Evolutionary conservation across 2,797 vertebrate genomes (phyloP).

Genomic region (Acropternis orthonyx): DNA sequence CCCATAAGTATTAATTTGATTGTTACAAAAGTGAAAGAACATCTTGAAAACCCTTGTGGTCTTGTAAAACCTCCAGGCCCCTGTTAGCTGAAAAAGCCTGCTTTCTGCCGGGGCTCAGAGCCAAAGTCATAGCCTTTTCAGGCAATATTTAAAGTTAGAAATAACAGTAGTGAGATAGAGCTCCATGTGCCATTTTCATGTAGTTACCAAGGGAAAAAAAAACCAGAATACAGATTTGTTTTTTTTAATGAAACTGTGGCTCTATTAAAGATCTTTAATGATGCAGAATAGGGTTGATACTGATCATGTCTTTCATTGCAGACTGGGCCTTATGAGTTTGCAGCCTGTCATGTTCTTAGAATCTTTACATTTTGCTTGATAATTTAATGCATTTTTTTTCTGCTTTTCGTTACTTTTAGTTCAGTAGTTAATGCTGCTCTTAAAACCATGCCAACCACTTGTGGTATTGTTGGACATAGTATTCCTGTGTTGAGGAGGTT

Average conservation of each 20-base stretch:
- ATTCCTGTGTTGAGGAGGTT: not conserved
- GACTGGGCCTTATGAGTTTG: not conserved
- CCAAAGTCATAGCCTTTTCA: slow-evolving; percentile 55
- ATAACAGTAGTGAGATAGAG: slow-evolving; percentile 42
- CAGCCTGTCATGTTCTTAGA: not conserved
- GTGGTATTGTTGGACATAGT: not conserved
- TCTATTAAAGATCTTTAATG: not conserved
- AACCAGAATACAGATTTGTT: not conserved
- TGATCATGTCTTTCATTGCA: not conserved
- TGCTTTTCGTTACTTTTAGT: not conserved
- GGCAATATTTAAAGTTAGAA: slow-evolving; percentile 59
- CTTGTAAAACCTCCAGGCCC: slow-evolving; percentile 64
- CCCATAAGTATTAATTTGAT: slow-evolving; percentile 45
- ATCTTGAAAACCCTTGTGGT: slow-evolving; percentile 62
- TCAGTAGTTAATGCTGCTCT: not conserved
- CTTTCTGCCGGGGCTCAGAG: slow-evolving; percentile 59
- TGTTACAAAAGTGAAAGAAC: slow-evolving; percentile 57
- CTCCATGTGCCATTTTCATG: slow-evolving; percentile 20
- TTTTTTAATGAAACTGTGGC: not conserved
- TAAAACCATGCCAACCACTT: not conserved
- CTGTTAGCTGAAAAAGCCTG: slow-evolving; percentile 60
- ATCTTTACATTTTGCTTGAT: not conserved
- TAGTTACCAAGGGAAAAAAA: not conserved
- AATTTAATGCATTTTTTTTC: not conserved
- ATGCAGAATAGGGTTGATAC: not conserved